A percentile compares a stretch with the other conserved stretches of the same genome.
These are phyloP conservation scores for Helicoverpa assulta DNA, from an alignment of 2,888 invertebrate species.

Conservation along the genomic window DNA sequence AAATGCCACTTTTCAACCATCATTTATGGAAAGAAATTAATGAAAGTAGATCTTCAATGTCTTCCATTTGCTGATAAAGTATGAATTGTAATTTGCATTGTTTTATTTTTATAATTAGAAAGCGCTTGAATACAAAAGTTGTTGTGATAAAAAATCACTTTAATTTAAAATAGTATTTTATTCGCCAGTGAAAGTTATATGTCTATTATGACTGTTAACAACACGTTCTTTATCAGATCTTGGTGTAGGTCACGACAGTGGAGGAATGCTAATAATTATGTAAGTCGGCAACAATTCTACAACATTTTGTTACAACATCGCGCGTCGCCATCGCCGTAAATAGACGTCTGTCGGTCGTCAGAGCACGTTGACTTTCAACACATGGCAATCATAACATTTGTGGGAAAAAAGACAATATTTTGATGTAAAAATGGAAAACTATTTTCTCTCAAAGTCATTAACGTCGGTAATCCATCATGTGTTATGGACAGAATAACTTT, in stretches of 20 bases:
- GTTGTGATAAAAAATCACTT: background rate
- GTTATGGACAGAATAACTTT: background rate
- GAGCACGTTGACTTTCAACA: constrained; percentile 38
- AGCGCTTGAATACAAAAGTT: too few relatives aligned
- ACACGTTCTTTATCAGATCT: constrained; percentile 17
- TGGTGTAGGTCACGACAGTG: constrained; percentile 25
- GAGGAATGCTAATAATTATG: constrained; percentile 28
- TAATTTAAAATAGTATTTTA: background rate
- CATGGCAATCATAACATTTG: background rate
- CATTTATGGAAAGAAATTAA: too few relatives aligned
- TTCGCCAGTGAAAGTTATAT: constrained; percentile 20
- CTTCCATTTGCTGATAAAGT: too few relatives aligned
- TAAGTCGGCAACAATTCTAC: constrained; percentile 15
- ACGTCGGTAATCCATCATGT: background rate
- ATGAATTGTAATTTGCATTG: too few relatives aligned
- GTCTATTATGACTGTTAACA: background rate
- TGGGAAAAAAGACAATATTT: background rate
- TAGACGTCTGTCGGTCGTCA: constrained; percentile 28
- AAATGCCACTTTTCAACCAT: too few relatives aligned
- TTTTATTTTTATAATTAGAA: too few relatives aligned
- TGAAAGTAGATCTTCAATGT: too few relatives aligned
- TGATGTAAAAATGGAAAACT: background rate
- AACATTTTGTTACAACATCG: constrained; percentile 33
- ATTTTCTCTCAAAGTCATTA: background rate
- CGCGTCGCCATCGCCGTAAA: constrained; percentile 26